Evolutionary conservation across 2,113 vertebrate genomes (phyloP), one percentile per base, ranked within the genome.

Genomic region (Cyrtonyx montezumae): DNA sequence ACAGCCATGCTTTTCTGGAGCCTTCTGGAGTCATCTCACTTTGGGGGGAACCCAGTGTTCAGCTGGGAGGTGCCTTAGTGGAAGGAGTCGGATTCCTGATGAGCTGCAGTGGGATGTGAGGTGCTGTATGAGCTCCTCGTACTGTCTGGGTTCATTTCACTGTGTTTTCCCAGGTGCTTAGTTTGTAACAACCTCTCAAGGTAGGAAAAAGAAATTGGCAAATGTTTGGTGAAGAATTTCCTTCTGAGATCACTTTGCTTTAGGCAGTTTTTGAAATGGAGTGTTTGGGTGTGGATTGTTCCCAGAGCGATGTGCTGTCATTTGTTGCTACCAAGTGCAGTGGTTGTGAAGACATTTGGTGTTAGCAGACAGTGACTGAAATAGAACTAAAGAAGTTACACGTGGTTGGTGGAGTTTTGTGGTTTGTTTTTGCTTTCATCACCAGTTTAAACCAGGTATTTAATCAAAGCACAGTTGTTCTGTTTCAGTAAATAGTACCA

Each of bases 401-500:
- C 49, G 28, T 11, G 0, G 0, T 3, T 34, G 19, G 32, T 34
- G 32, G 21, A n/a, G 23, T 55, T 8, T 30, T 23, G 10, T 49
- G 17, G 5, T 56, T 56, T 55, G 15, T 25, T 73, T 19, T 81
- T 83, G 6, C 70, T 91, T 87, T 81, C 82, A 34, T 73, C 79
- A 36, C 25, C 1, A 36, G 1, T 70, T 87, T 70, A 91, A 89
- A 77, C 3, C n/a, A 6, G 23, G 66, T 53, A 22, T 81, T 89
- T 84, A 73, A 73, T 84, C 70, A 84, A 70, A 67, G 10, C 45
- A 62, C 13, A 26, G 37, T 78, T 79, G 43, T 11, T 76, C 36
- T 63, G 14, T 91, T 94, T 89, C n/a, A 48, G 32, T 75, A 87
- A 91, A 85, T 91, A 75, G 5, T 79, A 82, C 22, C 26, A 58